Conservation (phyloP, 2,888 invertebrate species). For the Lepidocyrtinus sp. region DNA sequence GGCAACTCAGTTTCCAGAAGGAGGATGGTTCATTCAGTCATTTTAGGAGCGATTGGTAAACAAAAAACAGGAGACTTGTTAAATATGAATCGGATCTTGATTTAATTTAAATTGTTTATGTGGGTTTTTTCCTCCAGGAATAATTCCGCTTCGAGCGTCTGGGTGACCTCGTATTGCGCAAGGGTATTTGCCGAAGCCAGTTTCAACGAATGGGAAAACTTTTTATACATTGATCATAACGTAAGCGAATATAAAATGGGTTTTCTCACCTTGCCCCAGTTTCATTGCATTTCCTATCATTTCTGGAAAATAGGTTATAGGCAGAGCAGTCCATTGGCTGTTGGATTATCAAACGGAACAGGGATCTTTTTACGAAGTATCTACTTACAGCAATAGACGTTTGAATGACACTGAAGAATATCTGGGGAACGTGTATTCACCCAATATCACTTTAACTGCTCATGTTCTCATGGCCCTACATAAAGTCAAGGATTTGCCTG, state of each 20-base stretch:
- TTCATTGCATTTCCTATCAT: too few relatives aligned
- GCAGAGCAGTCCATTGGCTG: constrained; percentile 89
- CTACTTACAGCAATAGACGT: constrained; percentile 90
- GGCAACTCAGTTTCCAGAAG: constrained; percentile 92
- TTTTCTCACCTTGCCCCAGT: too few relatives aligned
- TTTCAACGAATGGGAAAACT: constrained; percentile 98
- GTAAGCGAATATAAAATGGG: constrained; percentile 73
- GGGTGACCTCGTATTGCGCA: constrained; percentile 94
- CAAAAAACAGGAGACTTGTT: too few relatives aligned
- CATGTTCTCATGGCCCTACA: constrained; percentile 92
- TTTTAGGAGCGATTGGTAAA: constrained; percentile 92
- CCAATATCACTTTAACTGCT: constrained; percentile 91
- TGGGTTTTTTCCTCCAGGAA: too few relatives aligned
- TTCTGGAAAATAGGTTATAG: constrained; percentile 77
- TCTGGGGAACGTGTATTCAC: constrained; percentile 74
- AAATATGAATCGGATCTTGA: too few relatives aligned
- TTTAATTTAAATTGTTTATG: too few relatives aligned
- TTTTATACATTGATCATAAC: constrained; percentile 91
- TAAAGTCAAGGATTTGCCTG: constrained; percentile 85
- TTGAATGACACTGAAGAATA: constrained; percentile 79
- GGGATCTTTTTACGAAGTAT: constrained; percentile 91
- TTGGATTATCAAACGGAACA: constrained; percentile 86
- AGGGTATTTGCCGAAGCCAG: constrained; percentile 92
- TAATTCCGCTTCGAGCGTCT: constrained; percentile 88
- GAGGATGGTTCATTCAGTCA: constrained; percentile 91